Evolutionary conservation across 2,888 invertebrate genomes (phyloP).

Genomic region (Meandrusa payeni): DNA sequence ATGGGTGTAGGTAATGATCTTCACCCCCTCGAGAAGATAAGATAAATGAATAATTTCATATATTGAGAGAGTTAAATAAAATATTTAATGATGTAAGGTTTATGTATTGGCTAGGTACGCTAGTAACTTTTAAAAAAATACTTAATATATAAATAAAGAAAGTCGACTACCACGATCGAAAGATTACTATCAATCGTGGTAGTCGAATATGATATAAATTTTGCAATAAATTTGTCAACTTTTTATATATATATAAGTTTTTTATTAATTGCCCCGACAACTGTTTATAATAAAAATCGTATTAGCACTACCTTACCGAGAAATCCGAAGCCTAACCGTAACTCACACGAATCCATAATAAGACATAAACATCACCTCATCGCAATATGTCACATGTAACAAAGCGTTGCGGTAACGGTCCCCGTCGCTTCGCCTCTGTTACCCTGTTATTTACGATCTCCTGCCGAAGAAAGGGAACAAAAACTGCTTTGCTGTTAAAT

Average conservation of each 20-base stretch:
- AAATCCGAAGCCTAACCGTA: constrained; percentile 48
- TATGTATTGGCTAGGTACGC: too few relatives aligned
- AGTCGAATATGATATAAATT: too few relatives aligned
- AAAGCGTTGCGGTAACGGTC: constrained; percentile 76
- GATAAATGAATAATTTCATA: too few relatives aligned
- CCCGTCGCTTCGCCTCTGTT: constrained; percentile 71
- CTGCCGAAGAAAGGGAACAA: constrained; percentile 71
- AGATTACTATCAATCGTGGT: too few relatives aligned
- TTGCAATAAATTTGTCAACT: too few relatives aligned
- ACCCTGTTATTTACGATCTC: constrained; percentile 75
- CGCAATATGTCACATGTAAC: constrained; percentile 73
- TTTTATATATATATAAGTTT: constrained; percentile 2
- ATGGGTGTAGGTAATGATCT: too few relatives aligned
- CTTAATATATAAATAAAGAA: too few relatives aligned
- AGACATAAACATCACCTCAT: constrained; percentile 75
- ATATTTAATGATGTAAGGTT: too few relatives aligned
- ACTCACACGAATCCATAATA: constrained; percentile 66
- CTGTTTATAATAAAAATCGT: constrained; percentile 28
- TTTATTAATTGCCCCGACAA: constrained; percentile 11
- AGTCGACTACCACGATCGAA: too few relatives aligned
- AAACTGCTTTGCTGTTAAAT: constrained; percentile 77
- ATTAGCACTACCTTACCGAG: constrained; percentile 41
- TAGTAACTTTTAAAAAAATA: too few relatives aligned
- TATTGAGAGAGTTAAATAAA: too few relatives aligned
- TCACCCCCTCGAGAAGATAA: too few relatives aligned